A percentile compares a stretch with the other conserved stretches of the same genome.
Evolutionary conservation across 2,113 vertebrate genomes (phyloP).

Genomic region (Scartelaos histophorus): DNA sequence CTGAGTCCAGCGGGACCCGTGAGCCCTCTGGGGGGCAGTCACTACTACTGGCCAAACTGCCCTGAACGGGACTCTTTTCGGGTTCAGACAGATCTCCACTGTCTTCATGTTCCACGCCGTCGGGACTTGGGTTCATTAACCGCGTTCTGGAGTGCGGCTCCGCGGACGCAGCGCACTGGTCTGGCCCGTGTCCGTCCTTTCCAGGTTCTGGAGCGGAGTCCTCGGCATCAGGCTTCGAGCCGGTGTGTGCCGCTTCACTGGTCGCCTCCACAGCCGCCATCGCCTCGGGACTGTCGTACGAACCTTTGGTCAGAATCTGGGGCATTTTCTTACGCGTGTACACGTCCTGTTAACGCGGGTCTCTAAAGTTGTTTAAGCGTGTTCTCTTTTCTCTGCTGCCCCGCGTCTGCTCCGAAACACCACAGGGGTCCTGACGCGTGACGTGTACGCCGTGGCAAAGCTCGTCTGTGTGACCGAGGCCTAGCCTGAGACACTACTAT

Average conservation of each 20-base stretch:
- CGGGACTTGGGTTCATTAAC: neutral
- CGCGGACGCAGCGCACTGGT: conserved; percentile 38
- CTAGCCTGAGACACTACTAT: neutral
- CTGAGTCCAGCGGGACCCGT: conserved; percentile 61
- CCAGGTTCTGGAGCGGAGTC: conserved; percentile 72
- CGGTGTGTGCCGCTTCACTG: conserved; percentile 35
- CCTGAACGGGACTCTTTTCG: conserved; percentile 57
- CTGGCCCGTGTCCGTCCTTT: conserved; percentile 61
- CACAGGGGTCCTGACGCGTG: conserved; percentile 58
- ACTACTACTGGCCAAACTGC: conserved; percentile 54
- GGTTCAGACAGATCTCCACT: conserved; percentile 37
- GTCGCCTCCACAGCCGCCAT: conserved; percentile 32
- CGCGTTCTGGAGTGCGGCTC: conserved; percentile 20
- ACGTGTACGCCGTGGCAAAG: conserved; percentile 42
- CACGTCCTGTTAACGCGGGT: neutral
- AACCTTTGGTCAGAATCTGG: conserved; percentile 52
- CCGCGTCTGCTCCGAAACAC: conserved; percentile 20
- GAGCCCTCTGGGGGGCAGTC: conserved; percentile 62
- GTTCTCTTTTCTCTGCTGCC: conserved; percentile 33
- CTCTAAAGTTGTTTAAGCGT: conserved; percentile 27
- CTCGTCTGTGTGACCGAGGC: neutral
- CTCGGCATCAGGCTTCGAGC: conserved; percentile 61
- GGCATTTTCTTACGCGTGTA: conserved; percentile 57
- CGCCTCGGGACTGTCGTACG: conserved; percentile 47
- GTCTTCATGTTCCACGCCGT: conserved; percentile 4